These are phyloP conservation scores for Clupea harengus DNA, from an alignment of 2,113 vertebrate genomes.

Conservation along the genomic window DNA sequence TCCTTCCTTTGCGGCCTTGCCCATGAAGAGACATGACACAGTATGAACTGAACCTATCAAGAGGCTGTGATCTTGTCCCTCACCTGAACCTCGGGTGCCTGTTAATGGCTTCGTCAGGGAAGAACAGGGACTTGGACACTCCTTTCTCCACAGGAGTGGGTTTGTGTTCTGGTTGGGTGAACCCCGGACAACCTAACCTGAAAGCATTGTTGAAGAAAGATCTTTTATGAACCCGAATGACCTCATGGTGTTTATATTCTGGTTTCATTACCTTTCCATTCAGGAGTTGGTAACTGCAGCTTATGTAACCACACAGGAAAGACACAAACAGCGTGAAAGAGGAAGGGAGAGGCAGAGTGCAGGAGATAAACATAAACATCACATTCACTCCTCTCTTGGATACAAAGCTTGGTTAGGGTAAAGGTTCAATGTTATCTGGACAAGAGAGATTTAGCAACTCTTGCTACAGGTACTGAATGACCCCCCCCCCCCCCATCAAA, in stretches of 20 bases:
- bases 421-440: background rate
- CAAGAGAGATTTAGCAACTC: background rate
- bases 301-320: too few species aligned
- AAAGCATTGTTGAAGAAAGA: slow-evolving; percentile 11
- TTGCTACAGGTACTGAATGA: background rate
- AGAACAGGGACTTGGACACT: slow-evolving; percentile 93
- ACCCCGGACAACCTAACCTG: slow-evolving; percentile 93
- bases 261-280: too few species aligned
- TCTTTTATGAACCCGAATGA: background rate
- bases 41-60: too few species aligned
- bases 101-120: slow-evolving; percentile 95
- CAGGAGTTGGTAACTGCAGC: too few species aligned
- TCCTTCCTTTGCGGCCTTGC: background rate
- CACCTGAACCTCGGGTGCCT: slow-evolving; percentile 94
- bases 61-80: background rate
- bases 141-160: slow-evolving; percentile 86
- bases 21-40: background rate
- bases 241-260: too few species aligned
- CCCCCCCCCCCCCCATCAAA: too few species aligned
- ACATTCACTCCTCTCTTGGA: background rate
- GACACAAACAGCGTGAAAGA: background rate
- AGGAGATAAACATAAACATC: background rate
- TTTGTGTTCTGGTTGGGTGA: slow-evolving; percentile 82
- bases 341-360: background rate
- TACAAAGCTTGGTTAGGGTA: background rate